These are phyloP conservation scores for Cyanocitta stelleri DNA, from an alignment of 2,113 vertebrate genomes.

Conservation along the genomic window DNA sequence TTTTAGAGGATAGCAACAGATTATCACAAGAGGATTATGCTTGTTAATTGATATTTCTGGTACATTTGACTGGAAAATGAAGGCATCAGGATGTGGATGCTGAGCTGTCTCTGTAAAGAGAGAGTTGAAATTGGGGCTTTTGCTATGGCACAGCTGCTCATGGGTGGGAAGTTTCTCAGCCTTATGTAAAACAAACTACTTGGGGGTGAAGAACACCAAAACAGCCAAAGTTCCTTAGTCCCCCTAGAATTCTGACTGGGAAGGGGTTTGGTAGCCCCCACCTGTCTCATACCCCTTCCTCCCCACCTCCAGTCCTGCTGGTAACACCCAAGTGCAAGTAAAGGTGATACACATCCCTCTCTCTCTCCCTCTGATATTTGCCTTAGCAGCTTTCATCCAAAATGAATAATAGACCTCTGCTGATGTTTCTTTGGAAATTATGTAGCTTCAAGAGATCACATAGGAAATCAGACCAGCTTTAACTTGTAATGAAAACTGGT, in stretches of 20 bases:
- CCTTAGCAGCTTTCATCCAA: background rate
- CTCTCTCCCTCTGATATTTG: background rate
- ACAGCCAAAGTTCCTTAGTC: rapidly evolving
- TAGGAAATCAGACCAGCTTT: conserved; percentile 43
- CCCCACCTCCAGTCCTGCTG: background rate
- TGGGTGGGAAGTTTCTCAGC: background rate
- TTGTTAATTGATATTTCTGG: background rate
- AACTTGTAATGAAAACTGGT: conserved; percentile 47
- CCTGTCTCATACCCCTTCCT: background rate
- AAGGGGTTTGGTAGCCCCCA: background rate
- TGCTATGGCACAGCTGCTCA: background rate
- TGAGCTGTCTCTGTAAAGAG: background rate
- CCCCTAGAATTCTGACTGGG: rapidly evolving
- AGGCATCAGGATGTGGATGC: background rate
- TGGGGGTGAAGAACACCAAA: background rate
- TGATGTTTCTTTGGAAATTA: conserved; percentile 31
- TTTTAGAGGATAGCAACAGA: background rate
- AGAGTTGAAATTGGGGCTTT: background rate
- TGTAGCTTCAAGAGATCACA: conserved; percentile 15
- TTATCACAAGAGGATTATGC: background rate
- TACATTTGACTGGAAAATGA: background rate
- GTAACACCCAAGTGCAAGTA: background rate
- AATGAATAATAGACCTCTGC: conserved; percentile 20
- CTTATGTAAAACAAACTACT: background rate
- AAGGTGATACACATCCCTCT: background rate